phyloP scores from a whole-genome alignment of 2,797 vertebrate genomes.

The Toxotes lorentzi region DNA sequence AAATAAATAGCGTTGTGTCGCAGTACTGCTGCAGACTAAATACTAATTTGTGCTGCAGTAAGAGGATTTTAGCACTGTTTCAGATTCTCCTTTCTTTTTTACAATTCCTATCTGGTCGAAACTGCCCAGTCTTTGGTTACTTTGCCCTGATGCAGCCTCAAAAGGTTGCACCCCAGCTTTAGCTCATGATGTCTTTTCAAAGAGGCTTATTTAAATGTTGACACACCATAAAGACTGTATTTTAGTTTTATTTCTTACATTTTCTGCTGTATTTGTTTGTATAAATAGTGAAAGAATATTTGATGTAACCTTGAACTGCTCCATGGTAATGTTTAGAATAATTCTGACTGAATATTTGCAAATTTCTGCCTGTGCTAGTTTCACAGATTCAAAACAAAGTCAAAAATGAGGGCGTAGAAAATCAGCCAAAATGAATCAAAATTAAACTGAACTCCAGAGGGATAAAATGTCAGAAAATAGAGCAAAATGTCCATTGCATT shows the following conservation, averaged over 20 bases:
- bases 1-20: slow-evolving; percentile 85
- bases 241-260: not conserved
- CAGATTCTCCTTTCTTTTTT: slow-evolving; percentile 33
- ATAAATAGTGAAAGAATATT: too few relatives aligned
- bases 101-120: slow-evolving; percentile 29
- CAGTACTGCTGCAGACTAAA: slow-evolving; percentile 83
- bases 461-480: too few relatives aligned
- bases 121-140: slow-evolving; percentile 12
- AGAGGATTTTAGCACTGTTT: slow-evolving; percentile 48
- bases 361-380: too few relatives aligned
- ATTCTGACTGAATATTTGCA: too few relatives aligned
- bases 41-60: slow-evolving; percentile 82
- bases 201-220: slow-evolving; percentile 47
- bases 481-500: too few relatives aligned
- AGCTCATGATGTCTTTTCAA: slow-evolving; percentile 38
- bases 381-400: too few relatives aligned
- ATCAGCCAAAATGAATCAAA: too few relatives aligned
- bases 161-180: slow-evolving; percentile 31
- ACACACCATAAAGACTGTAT: too few relatives aligned
- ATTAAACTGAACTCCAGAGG: too few relatives aligned
- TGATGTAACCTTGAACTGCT: too few relatives aligned
- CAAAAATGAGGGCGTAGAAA: too few relatives aligned
- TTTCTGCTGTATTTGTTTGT: not conserved
- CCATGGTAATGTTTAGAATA: too few relatives aligned
- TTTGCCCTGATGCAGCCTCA: slow-evolving; percentile 15